Evolutionary conservation across 2,888 invertebrate genomes (phyloP).

Genomic region (Nemotelus nigrinus): DNA sequence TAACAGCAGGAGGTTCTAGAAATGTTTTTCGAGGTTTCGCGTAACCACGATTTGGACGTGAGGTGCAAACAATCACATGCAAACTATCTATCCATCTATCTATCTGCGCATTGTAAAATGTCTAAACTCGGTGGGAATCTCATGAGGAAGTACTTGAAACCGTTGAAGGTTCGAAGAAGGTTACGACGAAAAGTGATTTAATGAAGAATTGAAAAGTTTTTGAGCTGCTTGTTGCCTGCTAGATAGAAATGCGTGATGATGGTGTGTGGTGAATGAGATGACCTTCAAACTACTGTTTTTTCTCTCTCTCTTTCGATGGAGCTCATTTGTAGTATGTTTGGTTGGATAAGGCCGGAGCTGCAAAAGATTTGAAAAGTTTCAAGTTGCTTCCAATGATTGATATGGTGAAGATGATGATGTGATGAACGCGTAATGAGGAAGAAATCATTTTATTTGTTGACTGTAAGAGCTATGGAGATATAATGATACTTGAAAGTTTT

Average conservation of each 20-base stretch:
- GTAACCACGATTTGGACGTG: neutral
- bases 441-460: no score
- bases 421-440: no score
- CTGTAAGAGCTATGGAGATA: no score
- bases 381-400: no score
- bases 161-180: constrained; percentile 22
- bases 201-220: constrained; percentile 29
- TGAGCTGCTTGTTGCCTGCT: neutral
- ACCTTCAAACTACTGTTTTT: neutral
- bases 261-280: neutral
- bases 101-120: neutral
- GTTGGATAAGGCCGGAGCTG: no score
- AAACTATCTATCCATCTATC: no score
- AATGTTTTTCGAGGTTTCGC: constrained; percentile 6
- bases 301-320: no score
- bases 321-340: no score
- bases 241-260: neutral
- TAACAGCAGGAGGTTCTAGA: constrained; percentile 25
- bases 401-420: no score
- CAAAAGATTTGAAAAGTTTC: no score
- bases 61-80: constrained; percentile 2
- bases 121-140: constrained; percentile 9
- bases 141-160: constrained; percentile 33
- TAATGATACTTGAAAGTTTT: no score
- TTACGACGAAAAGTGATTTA: constrained; percentile 13